A percentile compares a stretch with the other conserved stretches of the same genome.
These are phyloP conservation scores for Diploscapter pachys DNA, from an alignment of 1,140 invertebrate species.

Conservation along the genomic window DNA sequence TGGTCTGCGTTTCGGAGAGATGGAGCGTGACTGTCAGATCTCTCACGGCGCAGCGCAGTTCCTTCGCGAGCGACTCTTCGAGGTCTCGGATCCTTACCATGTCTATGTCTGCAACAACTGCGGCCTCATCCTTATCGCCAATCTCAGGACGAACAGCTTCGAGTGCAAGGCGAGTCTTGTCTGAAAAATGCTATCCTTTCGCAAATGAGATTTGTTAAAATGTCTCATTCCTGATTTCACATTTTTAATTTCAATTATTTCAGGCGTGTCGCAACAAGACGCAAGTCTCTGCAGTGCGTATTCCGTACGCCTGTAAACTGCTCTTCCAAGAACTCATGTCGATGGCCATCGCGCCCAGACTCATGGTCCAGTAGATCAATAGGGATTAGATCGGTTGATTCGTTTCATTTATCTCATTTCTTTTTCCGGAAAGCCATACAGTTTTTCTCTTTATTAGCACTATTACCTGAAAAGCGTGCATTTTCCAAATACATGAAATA, in stretches of 20 bases:
- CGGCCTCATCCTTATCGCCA: slow-evolving; percentile 92
- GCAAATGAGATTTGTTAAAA: too few species aligned
- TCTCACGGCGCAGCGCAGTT: slow-evolving; percentile 97
- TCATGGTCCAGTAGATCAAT: slow-evolving; percentile 66
- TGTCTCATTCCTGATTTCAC: too few species aligned
- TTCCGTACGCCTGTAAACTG: slow-evolving; percentile 94
- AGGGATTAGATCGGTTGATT: too few species aligned
- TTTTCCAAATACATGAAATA: too few species aligned
- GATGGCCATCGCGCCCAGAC: slow-evolving; percentile 94
- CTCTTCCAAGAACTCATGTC: slow-evolving; percentile 98
- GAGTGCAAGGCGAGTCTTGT: slow-evolving; percentile 75
- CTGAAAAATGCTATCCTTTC: too few species aligned
- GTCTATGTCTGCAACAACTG: slow-evolving; percentile 97
- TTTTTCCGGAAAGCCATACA: too few species aligned
- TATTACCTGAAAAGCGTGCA: too few species aligned
- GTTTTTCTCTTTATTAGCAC: too few species aligned
- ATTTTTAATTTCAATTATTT: too few species aligned
- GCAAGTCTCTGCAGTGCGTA: slow-evolving; percentile 80
- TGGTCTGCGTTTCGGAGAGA: slow-evolving; percentile 95
- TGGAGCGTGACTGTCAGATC: slow-evolving; percentile 99
- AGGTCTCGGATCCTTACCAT: slow-evolving; percentile 94
- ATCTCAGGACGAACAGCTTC: slow-evolving; percentile 92
- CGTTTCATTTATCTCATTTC: too few species aligned
- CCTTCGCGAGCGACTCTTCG: slow-evolving; percentile 87
- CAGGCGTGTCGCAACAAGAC: slow-evolving; percentile 55